phyloP scores from a whole-genome alignment of 1,140 invertebrate genomes.

The Planococcus citri region DNA sequence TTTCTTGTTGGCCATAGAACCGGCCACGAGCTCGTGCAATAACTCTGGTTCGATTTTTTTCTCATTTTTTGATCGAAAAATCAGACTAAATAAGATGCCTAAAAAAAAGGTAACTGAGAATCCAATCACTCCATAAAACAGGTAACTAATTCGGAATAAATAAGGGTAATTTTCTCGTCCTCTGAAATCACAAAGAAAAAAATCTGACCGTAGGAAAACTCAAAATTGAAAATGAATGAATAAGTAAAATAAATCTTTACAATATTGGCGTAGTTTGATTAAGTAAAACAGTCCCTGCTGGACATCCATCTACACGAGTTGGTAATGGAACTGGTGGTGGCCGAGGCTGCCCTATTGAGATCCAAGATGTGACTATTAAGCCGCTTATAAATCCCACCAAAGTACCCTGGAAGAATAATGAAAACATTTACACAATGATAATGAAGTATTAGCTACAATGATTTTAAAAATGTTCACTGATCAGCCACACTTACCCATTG shows the following conservation, averaged over 20 bases:
- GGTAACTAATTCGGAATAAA: constrained; percentile 68
- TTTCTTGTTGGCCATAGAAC: background rate
- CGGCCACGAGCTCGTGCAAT: background rate
- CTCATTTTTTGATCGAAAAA: constrained; percentile 28
- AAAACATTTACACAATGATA: background rate
- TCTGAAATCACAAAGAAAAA: background rate
- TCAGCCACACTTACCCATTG: constrained; percentile 35
- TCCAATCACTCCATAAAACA: constrained; percentile 68
- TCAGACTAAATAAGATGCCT: constrained; percentile 45
- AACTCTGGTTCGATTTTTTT: constrained; percentile 23
- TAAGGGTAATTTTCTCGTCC: constrained; percentile 42
- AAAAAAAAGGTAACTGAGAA: constrained; percentile 49
- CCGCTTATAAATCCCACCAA: background rate
- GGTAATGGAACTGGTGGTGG: background rate
- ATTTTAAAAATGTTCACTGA: too few species aligned
- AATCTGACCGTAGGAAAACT: too few species aligned
- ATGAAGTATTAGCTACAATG: too few species aligned
- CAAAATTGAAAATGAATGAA: too few species aligned
- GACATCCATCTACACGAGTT: background rate
- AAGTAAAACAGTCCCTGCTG: background rate
- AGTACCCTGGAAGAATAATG: background rate
- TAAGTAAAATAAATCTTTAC: background rate
- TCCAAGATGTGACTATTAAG: background rate
- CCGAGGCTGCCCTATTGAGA: background rate
- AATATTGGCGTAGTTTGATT: background rate